Base-by-base conservation (phyloP, 2,888 invertebrate genomes). In the Aphodius sticticus region DNA sequence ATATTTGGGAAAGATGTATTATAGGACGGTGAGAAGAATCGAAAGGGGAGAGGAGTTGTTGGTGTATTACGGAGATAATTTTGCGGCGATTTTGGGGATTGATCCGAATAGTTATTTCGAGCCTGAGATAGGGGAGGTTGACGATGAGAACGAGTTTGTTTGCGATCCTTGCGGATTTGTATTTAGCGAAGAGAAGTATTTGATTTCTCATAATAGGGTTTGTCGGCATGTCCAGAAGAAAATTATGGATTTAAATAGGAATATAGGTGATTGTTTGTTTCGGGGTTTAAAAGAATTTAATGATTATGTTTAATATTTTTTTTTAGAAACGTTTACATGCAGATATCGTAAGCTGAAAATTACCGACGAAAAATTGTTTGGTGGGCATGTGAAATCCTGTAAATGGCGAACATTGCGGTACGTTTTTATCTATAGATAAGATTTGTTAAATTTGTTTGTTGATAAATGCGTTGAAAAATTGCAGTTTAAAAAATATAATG, bases 1-100 rank as follows among this genome's bases (percentile, higher is more conserved):
- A 85, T 92, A 91, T 84, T 87, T 87, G 70, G 91, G 91, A 0
- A 85, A 90, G 72, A 88, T 92, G 3, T 92, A 91, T 83, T 93
- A 92, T 86, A 88, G 90, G 86, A 90, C 88, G 0, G 84, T 85
- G 71, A 85, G 83, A 69, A 84, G 85, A 4, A 87, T 91, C 53
- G 15, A 81, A 69, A 82, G 85, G 2, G 86, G 87, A 6, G 85
- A 86, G 69, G 91, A 91, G 82, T 84, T 91, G 70, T 84, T 91
- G 69, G 90, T 90, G 0, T 90, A 87, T 86, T 90, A 90, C 82
- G 90, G 90, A 3, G 85, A 85, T 37, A 86, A 85, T 16, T 90
- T 88, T 84, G 89, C 87, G 0, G 83, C 83, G 38, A 86, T 87
- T 69, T 84, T 90, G 38, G 89, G 88, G 0, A 86, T 86, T 7